Evolutionary conservation across 37 sponge, comb jelly and placozoan species (phyloP).

Genomic region (Geodia barretti): DNA sequence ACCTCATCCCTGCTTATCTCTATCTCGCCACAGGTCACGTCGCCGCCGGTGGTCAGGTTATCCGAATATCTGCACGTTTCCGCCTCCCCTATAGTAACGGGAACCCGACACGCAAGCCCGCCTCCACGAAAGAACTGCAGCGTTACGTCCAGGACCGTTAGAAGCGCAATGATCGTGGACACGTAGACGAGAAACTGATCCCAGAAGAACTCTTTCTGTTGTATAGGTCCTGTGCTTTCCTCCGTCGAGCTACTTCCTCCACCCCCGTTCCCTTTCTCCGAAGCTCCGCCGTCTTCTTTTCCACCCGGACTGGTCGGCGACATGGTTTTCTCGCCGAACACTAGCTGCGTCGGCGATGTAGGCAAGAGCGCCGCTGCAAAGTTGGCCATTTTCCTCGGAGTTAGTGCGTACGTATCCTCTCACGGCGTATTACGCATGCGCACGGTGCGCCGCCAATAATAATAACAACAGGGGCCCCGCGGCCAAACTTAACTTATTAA

Average conservation of each 20-base stretch:
- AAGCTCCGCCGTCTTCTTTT: neutral
- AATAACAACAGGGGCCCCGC: too few species aligned
- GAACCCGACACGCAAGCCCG: neutral
- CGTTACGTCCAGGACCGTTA: constrained; percentile 10
- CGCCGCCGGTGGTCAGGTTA: neutral
- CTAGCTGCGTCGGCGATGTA: neutral
- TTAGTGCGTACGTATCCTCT: too few species aligned
- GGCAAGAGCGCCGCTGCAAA: neutral
- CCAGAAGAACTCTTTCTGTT: constrained; percentile 21
- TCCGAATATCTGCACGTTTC: neutral
- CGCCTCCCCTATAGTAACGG: neutral
- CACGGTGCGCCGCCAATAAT: too few species aligned
- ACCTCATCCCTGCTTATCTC: constrained; percentile 18
- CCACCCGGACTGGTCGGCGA: neutral
- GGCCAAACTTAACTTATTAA: too few species aligned
- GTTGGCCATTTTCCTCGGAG: neutral
- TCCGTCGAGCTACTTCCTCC: neutral
- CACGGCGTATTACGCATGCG: too few species aligned
- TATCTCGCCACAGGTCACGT: neutral
- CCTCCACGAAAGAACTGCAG: constrained; percentile 15
- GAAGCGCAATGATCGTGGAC: constrained; percentile 8
- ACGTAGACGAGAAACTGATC: constrained; percentile 23
- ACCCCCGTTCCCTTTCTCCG: neutral
- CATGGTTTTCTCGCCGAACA: too few species aligned
- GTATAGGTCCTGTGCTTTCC: neutral